Base-by-base conservation (phyloP, 2,797 vertebrate genomes). In the Takifugu rubripes region DNA sequence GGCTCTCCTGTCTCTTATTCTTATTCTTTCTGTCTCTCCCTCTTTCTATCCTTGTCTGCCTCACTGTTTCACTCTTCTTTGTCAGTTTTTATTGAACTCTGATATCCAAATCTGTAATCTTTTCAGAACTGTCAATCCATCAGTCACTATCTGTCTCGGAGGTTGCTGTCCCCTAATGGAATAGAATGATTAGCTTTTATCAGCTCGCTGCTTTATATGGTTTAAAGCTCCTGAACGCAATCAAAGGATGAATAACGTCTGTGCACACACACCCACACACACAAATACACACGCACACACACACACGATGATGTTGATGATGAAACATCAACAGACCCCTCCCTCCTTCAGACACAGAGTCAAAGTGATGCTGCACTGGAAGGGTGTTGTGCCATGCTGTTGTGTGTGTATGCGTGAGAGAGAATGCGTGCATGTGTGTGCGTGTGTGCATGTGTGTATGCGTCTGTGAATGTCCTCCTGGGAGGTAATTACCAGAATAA, bases 401-500 rank as follows among this genome's bases (percentile, higher is more conserved):
- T 79, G 75, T 68, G 84, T 80, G 76, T 76, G 74, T 75, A 54
- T 59, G 50, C 60, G 74, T 70, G 66, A 68, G 58, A 59, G 70
- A 61, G 74, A 66, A 64, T 60, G 65, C 54, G 52, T 59, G 54
- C 48, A 53, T 54, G 57, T 44, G 61, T 69, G 62, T 60, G 55
- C 56, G 50, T 60, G 77, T 71, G 55, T 58, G 50, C 63, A 74
- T 71, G 65, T 67, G 58, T 60, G 67, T 64, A 72, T 68, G 64
- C 59, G 61, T 54, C n/a, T 61, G 55, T 59, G 50, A 56, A 75
- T 71, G 77, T 78, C 84, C 92, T 90, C 91, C 69, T 81, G 91
- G 91, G 92, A 92, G 87, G 90, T 90, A 92, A 92, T 93, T 93
- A 93, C 88, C 87, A 89, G 90, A 91, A 90, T 91, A 93, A 92